Base-by-base conservation (phyloP, 1,140 invertebrate species). In the Drosophila pseudoobscura region DNA sequence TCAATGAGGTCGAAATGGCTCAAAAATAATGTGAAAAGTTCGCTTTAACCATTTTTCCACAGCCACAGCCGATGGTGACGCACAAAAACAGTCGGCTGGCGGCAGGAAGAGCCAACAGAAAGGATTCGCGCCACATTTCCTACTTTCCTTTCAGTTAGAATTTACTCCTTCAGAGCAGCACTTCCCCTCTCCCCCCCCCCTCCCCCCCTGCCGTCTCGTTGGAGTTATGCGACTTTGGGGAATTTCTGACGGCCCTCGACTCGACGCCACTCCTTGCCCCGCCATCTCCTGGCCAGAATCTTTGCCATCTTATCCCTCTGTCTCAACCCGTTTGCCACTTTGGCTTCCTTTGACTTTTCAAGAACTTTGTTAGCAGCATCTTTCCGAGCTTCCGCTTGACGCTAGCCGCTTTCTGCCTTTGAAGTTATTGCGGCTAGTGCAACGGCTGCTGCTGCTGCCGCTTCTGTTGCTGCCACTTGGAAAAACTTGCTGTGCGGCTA, bases 11-110 rank as follows among this genome's bases (percentile, higher is more conserved):
- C 84, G 83, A 83, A 88, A 88, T 88, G 83, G 83, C 83, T 88
- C 84, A 88, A 88, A 88, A 88, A 89, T 88, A 88, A 88, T 88
- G 83, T 88, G 83, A 78, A 88, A 88, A 88, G 83, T 88, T 88
- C 65, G 66, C 66, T 79, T 83, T 89, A 88, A 88, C 83, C 71
- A 83, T 88, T 89, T 88, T 83, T 88, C 68, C 57, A 45, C 54
- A 64, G 59, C 49, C 17, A 43, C 58, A 55, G 57, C 57, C 57
- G 54, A 31, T 65, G 53, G 59, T 69, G 66, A 70, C 69, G 71
- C 68, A 68, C 64, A 83, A 72, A 84, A 78, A 77, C 70, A 77
- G 13, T 55, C 52, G 35, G 35, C 35, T 1, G 2, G 8, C 3
- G 11, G 9, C 35, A 39, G 35, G 31, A 49, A 50, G 45, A 39